Percentiles rank a stretch among this genome's conserved stretches.
Evolutionary conservation across 2,888 invertebrate genomes (phyloP).

Genomic region (Amiota mariae): DNA sequence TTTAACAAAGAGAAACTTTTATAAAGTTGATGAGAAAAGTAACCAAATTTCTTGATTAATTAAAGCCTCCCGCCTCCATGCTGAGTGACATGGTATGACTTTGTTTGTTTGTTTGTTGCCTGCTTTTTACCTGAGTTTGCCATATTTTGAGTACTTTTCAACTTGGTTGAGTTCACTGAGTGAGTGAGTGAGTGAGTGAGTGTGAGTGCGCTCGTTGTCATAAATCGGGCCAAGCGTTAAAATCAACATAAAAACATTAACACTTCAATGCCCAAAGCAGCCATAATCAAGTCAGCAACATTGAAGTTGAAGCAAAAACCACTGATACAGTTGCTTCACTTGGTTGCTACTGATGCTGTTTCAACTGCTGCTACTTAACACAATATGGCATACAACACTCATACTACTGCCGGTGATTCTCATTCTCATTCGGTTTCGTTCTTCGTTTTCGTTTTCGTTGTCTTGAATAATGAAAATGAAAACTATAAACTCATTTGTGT

Average conservation of each 20-base stretch:
- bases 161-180: neutral
- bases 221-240: constrained; percentile 10
- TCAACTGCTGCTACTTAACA: neutral
- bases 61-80: no score
- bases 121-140: constrained; percentile 19
- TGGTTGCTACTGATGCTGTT: constrained; percentile 19
- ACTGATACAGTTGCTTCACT: constrained; percentile 27
- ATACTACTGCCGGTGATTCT: neutral
- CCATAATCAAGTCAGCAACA: constrained; percentile 57
- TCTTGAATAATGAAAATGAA: constrained; percentile 49
- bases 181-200: no score
- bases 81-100: neutral
- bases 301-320: constrained; percentile 36
- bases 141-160: constrained; percentile 5
- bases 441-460: neutral
- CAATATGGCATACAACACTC: constrained; percentile 20
- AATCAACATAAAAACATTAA: constrained; percentile 10
- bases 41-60: no score
- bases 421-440: neutral
- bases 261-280: constrained; percentile 32
- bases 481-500: constrained; percentile 57
- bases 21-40: no score
- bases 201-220: neutral
- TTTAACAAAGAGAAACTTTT: no score
- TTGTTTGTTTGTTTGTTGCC: neutral